Evolutionary conservation across 2,888 invertebrate genomes (phyloP), one percentile per base, ranked within the genome.

Genomic region (Drosophila fulvimacula): DNA sequence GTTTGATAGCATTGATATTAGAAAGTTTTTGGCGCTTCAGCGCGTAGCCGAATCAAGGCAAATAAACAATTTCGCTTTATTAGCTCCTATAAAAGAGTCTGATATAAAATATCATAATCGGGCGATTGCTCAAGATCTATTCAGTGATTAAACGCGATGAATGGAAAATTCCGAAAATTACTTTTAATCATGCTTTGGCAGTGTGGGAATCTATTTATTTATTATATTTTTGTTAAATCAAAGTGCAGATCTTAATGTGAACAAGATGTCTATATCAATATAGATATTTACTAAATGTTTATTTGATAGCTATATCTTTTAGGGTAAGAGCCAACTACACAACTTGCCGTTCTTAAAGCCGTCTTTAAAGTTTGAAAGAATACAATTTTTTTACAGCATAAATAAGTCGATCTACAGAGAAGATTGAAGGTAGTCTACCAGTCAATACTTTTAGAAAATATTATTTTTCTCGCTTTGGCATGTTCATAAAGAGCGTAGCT

Each of bases 121-220:
- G 34, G 41, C 64, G 55, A 64, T 69, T 74, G 19, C 21, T 21
- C 7, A 51, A 64, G 70, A 44, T 48, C 46, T 49, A 53, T 30
- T 13, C 38, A 58, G 15, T 42, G 19, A 46, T 48, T 46, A 30
- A 27, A 30, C 10, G 27, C 46, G 17, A 5, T 48, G 30, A 48
- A 48, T 30, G 46, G 46, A 48, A 48, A 48, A 13, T 48, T 48
- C 0, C 30, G 0, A 30, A 48, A 27, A 27, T 10, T 1, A 17
- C n/a, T 3, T 30, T 6, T 30, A 11, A 46, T 46, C 46, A 30
- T 5, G 11, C 1, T 17, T 10, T 11, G 3, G n/a, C n/a, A 10
- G 10, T 30, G 27, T 46, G 3, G 0, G 17, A 21, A 11, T 27
- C 27, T 17, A 6, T 30, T 44, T 44, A 15, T 9, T 44, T 24